Conservation (phyloP, 2,888 invertebrate genomes). For the Thecophora atra region DNA sequence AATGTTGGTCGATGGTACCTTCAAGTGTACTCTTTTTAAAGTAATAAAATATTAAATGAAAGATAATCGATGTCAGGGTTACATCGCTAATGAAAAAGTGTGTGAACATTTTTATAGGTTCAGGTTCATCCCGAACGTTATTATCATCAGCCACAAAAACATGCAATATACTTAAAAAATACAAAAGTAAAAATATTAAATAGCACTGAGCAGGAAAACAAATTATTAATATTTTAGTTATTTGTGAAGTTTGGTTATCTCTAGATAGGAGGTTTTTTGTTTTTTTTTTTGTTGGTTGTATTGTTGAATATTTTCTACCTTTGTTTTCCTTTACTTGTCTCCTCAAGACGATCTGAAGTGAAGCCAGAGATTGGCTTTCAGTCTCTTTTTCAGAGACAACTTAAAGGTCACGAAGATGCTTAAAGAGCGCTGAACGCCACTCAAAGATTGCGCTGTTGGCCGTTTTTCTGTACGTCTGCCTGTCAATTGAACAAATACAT, state of each 20-base stretch:
- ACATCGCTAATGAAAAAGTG: conserved; percentile 42
- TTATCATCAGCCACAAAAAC: not conserved
- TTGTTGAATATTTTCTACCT: too few species aligned
- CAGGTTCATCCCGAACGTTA: conserved; percentile 17
- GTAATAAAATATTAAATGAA: not conserved
- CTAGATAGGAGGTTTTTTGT: too few species aligned
- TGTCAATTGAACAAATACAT: not conserved
- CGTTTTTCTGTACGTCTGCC: not conserved
- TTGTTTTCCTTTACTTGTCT: too few species aligned
- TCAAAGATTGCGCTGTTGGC: not conserved
- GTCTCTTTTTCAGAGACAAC: conserved; percentile 5
- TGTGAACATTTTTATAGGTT: conserved; percentile 25
- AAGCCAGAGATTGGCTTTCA: not conserved
- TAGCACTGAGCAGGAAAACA: not conserved
- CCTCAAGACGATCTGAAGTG: too few species aligned
- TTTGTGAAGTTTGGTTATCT: not conserved
- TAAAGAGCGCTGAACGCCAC: conserved; percentile 26
- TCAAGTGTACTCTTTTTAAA: too few species aligned
- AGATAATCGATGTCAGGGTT: conserved; percentile 57
- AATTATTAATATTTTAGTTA: not conserved
- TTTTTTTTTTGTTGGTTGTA: too few species aligned
- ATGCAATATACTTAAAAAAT: too few species aligned
- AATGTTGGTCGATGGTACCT: too few species aligned
- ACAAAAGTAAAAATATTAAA: not conserved
- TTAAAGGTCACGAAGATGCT: conserved; percentile 25